Evolutionary conservation across 2,888 invertebrate species (phyloP).

Genomic region (Scaptomyza parva): DNA sequence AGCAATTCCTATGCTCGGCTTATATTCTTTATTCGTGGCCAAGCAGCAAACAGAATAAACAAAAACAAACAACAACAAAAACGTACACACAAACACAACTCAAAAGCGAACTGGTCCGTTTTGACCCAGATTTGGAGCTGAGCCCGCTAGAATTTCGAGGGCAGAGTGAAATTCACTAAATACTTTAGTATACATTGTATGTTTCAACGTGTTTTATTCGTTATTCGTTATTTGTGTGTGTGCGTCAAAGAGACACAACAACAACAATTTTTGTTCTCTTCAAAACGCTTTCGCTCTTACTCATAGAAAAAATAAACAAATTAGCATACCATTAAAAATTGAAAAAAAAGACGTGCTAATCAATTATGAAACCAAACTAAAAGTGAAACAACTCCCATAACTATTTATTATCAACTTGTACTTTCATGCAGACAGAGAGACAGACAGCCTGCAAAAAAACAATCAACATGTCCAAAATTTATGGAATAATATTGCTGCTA

Average conservation of each 20-base stretch:
- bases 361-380: conserved; percentile 71
- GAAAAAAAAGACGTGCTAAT: conserved; percentile 64
- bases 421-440: conserved; percentile 72
- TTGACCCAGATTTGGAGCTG: conserved; percentile 53
- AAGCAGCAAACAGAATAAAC: conserved; percentile 46
- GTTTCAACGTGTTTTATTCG: conserved; percentile 28
- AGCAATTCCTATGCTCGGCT: conserved; percentile 36
- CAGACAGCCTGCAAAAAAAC: too few relatives aligned
- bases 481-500: conserved; percentile 65
- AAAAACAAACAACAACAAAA: conserved; percentile 34
- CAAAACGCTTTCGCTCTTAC: conserved; percentile 72
- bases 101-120: conserved; percentile 52
- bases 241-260: conserved; percentile 18
- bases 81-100: conserved; percentile 2
- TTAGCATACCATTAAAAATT: conserved; percentile 56
- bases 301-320: conserved; percentile 47
- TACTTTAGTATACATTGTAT: conserved; percentile 30
- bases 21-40: conserved; percentile 35
- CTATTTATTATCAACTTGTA: conserved; percentile 67
- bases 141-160: conserved; percentile 51
- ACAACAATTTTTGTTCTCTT: conserved; percentile 14
- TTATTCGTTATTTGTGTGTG: too few relatives aligned
- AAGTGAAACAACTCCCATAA: conserved; percentile 60
- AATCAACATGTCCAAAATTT: conserved; percentile 66
- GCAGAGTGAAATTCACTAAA: conserved; percentile 65